Base-by-base conservation (phyloP, 2,113 vertebrate species). In the Abramis brama region DNA sequence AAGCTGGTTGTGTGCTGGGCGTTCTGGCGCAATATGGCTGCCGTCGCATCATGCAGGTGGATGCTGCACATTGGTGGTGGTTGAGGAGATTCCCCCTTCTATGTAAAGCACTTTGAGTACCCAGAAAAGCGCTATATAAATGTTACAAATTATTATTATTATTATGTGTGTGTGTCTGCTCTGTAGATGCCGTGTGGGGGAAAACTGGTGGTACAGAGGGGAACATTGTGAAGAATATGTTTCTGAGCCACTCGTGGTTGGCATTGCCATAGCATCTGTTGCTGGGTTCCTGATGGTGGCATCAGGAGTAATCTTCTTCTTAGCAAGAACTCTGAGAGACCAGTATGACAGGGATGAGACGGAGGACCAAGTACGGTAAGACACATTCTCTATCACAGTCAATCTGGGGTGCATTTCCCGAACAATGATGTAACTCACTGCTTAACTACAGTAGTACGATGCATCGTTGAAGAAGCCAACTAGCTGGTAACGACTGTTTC, bases 141-240 rank as follows among this genome's bases (percentile, higher is more conserved):
- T 9, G 43, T 43, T 10, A 43, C 43, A 43, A 43, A 43, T 43
- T 9, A 43, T 30, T 33, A 43, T 43, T 33, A 13, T 75, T 39
- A 43, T 43, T 39, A 7, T 43, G 39, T 7, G 4, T 82, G 17
- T 66, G 27, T 88, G 50, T 83, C 43, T 80, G 30, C 30, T 36
- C 6, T 64, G 8, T 86, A 99, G 98, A 82, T 99, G 97, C 89
- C 96, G 95, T 2, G 97, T 98, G 0, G 97, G 98, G 80, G 96
- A 97, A 89, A 97, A 97, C 92, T 99, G 98, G 97, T 99, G 97
- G 97, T 99, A 97, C 84, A 95, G 97, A n/a, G 98, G 97, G 0
- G 95, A 98, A 75, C 98, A 96, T 90, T 99, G 98, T 74, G 93
- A 94, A 82, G 97, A 99, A 87, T 97, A 96, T 0, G 96, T 99